These are phyloP conservation scores for Tetramorium parvispinum DNA, from an alignment of 1,140 invertebrate species.

Conservation along the genomic window DNA sequence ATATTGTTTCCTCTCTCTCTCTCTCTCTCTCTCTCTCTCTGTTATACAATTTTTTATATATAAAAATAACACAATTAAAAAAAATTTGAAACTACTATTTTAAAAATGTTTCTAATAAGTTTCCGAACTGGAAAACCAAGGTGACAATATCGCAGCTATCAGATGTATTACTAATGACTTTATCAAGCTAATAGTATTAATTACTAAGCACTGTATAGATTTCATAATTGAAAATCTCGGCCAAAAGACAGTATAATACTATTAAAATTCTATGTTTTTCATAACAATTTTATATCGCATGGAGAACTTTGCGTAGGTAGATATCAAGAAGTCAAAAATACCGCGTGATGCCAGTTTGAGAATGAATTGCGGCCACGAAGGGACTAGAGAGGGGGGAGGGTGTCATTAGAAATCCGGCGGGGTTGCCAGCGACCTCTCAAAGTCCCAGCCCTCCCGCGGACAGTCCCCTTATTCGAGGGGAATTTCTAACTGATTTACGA, in stretches of 20 bases:
- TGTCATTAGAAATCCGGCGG: constrained; percentile 81
- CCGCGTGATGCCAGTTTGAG: constrained; percentile 61
- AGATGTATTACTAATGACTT: constrained; percentile 51
- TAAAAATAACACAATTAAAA: background rate
- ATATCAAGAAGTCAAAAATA: constrained; percentile 69
- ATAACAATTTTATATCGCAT: background rate
- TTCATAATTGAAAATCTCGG: background rate
- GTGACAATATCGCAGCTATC: background rate
- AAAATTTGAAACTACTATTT: background rate
- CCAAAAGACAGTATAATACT: background rate
- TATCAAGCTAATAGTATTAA: background rate
- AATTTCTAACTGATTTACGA: constrained; percentile 85
- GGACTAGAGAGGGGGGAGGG: constrained; percentile 67
- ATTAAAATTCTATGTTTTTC: background rate
- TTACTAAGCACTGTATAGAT: background rate
- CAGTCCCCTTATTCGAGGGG: constrained; percentile 77
- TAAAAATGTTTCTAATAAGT: background rate
- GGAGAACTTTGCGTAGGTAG: background rate
- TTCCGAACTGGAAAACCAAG: background rate
- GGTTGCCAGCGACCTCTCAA: constrained; percentile 77
- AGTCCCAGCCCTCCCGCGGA: constrained; percentile 76
- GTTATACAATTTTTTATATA: background rate
- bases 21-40: background rate
- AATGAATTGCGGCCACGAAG: constrained; percentile 75
- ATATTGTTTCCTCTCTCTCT: background rate